These are phyloP conservation scores for Mechanitis messenoides DNA, from an alignment of 2,888 invertebrate genomes.

Conservation along the genomic window DNA sequence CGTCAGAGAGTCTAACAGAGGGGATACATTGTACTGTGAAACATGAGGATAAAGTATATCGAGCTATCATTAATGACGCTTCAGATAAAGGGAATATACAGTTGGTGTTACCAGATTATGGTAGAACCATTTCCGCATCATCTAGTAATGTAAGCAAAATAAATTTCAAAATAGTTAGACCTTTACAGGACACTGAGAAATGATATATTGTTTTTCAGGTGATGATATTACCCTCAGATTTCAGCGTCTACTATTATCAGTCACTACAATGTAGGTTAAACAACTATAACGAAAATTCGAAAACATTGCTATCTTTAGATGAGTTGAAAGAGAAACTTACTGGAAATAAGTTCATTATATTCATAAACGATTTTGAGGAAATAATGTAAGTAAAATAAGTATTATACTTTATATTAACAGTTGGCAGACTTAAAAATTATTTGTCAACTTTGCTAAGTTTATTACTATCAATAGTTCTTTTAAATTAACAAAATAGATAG, in stretches of 20 bases:
- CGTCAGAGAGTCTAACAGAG: constrained; percentile 48
- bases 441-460: no score
- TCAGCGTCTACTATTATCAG: constrained; percentile 70
- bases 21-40: constrained; percentile 65
- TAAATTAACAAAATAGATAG: no score
- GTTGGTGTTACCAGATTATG: constrained; percentile 63
- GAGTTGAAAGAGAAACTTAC: constrained; percentile 69
- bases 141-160: constrained; percentile 54
- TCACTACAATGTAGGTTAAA: constrained; percentile 68
- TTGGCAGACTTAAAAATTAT: background rate
- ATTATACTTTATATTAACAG: constrained; percentile 1
- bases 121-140: constrained; percentile 51
- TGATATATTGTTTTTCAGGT: constrained; percentile 52
- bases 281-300: constrained; percentile 62
- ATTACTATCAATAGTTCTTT: no score
- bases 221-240: constrained; percentile 71
- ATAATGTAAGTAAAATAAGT: constrained; percentile 45
- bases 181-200: background rate
- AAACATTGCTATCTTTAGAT: constrained; percentile 56
- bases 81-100: constrained; percentile 45
- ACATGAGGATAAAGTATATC: constrained; percentile 55
- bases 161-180: background rate
- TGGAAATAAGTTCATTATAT: constrained; percentile 58
- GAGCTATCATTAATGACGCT: constrained; percentile 57
- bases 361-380: constrained; percentile 59